A percentile compares a stretch with the other conserved stretches of the same genome.
phyloP scores from a whole-genome alignment of 2,797 vertebrate species.

The Philypnodon macrostomus region DNA sequence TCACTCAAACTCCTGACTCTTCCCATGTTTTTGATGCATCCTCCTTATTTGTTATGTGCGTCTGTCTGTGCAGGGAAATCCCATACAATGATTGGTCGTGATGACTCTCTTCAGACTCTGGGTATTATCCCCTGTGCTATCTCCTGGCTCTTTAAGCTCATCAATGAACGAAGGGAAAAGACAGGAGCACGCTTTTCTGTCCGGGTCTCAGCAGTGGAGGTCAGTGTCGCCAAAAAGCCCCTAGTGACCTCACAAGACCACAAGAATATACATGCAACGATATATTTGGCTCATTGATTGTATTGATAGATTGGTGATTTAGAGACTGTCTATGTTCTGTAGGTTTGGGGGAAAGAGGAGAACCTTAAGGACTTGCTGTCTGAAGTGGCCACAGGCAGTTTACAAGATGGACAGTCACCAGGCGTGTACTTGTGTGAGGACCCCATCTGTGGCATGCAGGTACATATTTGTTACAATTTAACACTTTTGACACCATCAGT shows the following conservation, averaged over 20 bases:
- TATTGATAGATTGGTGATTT: conserved; percentile 4
- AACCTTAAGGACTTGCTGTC: conserved; percentile 92
- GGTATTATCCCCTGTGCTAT: conserved; percentile 97
- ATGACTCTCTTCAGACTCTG: conserved; percentile 93
- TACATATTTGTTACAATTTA: conserved; percentile 44
- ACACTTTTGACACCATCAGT: not conserved
- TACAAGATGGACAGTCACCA: conserved; percentile 95
- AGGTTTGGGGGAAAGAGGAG: conserved; percentile 96
- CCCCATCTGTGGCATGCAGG: conserved; percentile 98
- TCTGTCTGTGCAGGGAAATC: conserved; percentile 84
- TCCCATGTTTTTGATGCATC: conserved; percentile 14
- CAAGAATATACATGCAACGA: too few relatives aligned
- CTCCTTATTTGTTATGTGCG: conserved; percentile 10
- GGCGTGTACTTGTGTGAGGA: conserved; percentile 97
- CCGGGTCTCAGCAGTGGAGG: conserved; percentile 94
- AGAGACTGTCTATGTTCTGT: conserved; percentile 15
- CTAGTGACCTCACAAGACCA: too few relatives aligned
- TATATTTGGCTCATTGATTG: not conserved
- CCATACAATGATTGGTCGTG: conserved; percentile 95
- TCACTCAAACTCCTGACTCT: conserved; percentile 14
- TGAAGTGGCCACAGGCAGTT: conserved; percentile 92
- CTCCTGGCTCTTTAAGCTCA: conserved; percentile 97
- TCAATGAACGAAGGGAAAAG: conserved; percentile 95
- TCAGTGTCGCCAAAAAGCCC: conserved; percentile 41
- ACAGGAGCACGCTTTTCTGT: conserved; percentile 96